phyloP scores from a whole-genome alignment of 2,888 invertebrate species.

The Callyntrura sp. region DNA sequence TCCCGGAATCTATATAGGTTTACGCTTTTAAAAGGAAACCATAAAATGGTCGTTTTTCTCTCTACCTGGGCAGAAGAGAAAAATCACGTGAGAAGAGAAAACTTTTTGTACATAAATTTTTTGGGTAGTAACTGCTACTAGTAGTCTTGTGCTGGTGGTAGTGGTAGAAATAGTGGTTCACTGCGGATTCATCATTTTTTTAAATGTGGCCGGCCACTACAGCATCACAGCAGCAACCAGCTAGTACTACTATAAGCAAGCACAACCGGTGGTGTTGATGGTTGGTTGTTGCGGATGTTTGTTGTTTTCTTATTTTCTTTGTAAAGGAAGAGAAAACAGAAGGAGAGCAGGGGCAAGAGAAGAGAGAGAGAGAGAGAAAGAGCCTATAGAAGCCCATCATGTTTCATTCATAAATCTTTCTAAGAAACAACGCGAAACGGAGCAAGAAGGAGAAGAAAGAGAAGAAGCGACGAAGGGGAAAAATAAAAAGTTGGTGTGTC shows the following conservation, averaged over 20 bases:
- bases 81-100: not conserved
- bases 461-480: not conserved
- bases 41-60: constrained; percentile 11
- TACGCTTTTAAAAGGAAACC: not conserved
- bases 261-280: constrained; percentile 56
- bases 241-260: not conserved
- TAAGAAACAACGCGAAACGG: not conserved
- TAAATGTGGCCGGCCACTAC: constrained; percentile 35
- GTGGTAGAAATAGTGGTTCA: constrained; percentile 13
- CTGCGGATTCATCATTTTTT: constrained; percentile 56
- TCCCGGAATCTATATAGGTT: not conserved
- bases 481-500: constrained; percentile 19
- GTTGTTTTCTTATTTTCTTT: constrained; percentile 25
- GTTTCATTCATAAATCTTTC: constrained; percentile 57
- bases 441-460: constrained; percentile 7
- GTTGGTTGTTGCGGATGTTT: constrained; percentile 36
- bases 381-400: constrained; percentile 50
- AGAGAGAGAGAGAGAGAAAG: no score
- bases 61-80: constrained; percentile 36
- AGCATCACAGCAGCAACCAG: not conserved
- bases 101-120: not conserved
- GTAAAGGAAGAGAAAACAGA: not conserved
- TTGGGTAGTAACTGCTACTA: not conserved
- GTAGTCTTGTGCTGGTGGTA: not conserved
- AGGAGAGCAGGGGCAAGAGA: not conserved